Percentiles rank a stretch among this genome's conserved stretches.
These are phyloP conservation scores for Lepus oiostolus DNA, from an alignment of 2,797 vertebrate species.

Conservation along the genomic window DNA sequence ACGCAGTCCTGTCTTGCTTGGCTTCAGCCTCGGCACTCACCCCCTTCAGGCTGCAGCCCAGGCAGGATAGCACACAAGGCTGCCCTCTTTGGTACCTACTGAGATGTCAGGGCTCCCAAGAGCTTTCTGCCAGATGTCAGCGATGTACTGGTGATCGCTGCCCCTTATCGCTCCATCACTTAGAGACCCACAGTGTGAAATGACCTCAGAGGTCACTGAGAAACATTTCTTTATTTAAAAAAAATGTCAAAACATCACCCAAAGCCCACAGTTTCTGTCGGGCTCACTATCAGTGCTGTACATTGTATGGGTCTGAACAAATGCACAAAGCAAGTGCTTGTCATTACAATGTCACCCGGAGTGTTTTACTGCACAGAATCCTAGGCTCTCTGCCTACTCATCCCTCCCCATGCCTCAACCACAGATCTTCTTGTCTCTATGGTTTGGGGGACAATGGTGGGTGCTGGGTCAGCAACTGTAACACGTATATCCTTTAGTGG, in stretches of 20 bases:
- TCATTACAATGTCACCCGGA: not conserved
- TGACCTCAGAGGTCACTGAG: not conserved
- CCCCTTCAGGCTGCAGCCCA: not conserved
- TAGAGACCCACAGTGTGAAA: slow-evolving; percentile 5
- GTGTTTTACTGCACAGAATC: not conserved
- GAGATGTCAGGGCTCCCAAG: not conserved
- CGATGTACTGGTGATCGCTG: not conserved
- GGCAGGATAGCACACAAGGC: not conserved
- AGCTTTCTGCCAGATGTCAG: not conserved
- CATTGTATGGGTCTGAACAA: not conserved
- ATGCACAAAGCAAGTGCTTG: not conserved
- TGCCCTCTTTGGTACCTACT: not conserved
- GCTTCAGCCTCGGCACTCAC: not conserved
- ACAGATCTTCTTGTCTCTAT: not conserved
- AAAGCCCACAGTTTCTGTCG: not conserved
- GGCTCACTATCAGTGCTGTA: not conserved
- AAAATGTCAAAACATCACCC: slow-evolving; percentile 34
- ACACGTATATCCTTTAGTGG: not conserved
- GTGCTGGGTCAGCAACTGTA: not conserved
- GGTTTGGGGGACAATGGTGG: not conserved
- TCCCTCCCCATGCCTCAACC: not conserved
- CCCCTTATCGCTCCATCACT: not conserved
- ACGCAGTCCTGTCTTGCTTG: not conserved
- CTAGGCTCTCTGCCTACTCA: not conserved
- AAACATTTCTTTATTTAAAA: not conserved